Evolutionary conservation across 92 coral and sea anemone genomes (phyloP).

Genomic region (Palythoa grandis): DNA sequence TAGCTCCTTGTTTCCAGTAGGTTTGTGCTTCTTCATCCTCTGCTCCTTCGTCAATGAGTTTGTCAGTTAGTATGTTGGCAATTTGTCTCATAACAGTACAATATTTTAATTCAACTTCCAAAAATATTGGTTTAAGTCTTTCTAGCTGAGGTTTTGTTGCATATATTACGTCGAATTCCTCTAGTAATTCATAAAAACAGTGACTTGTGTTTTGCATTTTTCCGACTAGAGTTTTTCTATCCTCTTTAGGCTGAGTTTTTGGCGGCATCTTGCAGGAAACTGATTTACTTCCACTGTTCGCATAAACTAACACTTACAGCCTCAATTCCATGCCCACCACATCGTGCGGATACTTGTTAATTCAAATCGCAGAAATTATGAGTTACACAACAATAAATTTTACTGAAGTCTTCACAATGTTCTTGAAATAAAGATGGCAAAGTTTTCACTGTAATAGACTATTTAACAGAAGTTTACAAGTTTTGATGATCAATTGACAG

Average conservation of each 20-base stretch:
- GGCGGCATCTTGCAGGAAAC: slow-evolving; percentile 58
- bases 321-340: slow-evolving; percentile 39
- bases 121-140: slow-evolving; percentile 46
- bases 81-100: slow-evolving; percentile 29
- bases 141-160: slow-evolving; percentile 45
- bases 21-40: slow-evolving; percentile 43
- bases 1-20: slow-evolving; percentile 48
- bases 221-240: slow-evolving; percentile 51
- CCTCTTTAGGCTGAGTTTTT: slow-evolving; percentile 47
- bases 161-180: slow-evolving; percentile 62
- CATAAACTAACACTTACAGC: neutral
- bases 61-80: slow-evolving; percentile 9
- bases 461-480: too few relatives aligned
- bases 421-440: too few relatives aligned
- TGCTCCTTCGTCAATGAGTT: slow-evolving; percentile 27
- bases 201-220: slow-evolving; percentile 52
- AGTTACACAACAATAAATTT: slow-evolving; percentile 4
- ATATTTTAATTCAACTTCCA: slow-evolving; percentile 60
- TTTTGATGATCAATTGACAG: too few relatives aligned
- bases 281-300: slow-evolving; percentile 1
- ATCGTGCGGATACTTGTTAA: slow-evolving; percentile 13
- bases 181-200: slow-evolving; percentile 58
- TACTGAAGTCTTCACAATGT: neutral
- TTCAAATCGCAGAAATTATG: slow-evolving; percentile 5
- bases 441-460: too few relatives aligned